Evolutionary conservation across 2,797 vertebrate species (phyloP).

Genomic region (Taenioides sp.): DNA sequence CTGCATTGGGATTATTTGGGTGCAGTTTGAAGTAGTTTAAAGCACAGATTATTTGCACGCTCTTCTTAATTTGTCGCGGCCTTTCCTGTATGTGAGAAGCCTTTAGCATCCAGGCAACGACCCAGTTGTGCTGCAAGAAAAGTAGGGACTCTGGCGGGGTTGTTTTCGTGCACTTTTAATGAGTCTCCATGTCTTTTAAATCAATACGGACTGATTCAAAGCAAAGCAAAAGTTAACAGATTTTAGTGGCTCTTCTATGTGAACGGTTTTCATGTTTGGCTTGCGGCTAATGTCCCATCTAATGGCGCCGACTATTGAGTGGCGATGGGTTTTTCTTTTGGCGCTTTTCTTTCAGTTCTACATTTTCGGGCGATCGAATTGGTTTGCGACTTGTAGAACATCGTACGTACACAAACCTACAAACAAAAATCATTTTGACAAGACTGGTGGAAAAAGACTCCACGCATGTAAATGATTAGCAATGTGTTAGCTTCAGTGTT

Average conservation of each 20-base stretch:
- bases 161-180: background rate
- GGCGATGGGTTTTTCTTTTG: conserved; percentile 35
- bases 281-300: conserved; percentile 59
- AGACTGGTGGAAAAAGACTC: no score
- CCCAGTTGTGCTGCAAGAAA: conserved; percentile 35
- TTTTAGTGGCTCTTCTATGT: background rate
- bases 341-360: conserved; percentile 19
- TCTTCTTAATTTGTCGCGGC: conserved; percentile 50
- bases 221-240: background rate
- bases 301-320: conserved; percentile 71
- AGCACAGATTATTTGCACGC: conserved; percentile 20
- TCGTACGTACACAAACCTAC: background rate
- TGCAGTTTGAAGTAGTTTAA: background rate
- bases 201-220: no score
- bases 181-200: background rate
- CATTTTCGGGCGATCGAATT: background rate
- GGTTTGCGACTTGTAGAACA: background rate
- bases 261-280: conserved; percentile 49
- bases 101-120: conserved; percentile 64
- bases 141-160: conserved; percentile 32
- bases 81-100: conserved; percentile 48
- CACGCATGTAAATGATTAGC: background rate
- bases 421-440: background rate
- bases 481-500: conserved; percentile 42
- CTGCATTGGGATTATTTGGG: conserved; percentile 15